phyloP scores from a whole-genome alignment of 2,888 invertebrate species.

The Hydriomena furcata region DNA sequence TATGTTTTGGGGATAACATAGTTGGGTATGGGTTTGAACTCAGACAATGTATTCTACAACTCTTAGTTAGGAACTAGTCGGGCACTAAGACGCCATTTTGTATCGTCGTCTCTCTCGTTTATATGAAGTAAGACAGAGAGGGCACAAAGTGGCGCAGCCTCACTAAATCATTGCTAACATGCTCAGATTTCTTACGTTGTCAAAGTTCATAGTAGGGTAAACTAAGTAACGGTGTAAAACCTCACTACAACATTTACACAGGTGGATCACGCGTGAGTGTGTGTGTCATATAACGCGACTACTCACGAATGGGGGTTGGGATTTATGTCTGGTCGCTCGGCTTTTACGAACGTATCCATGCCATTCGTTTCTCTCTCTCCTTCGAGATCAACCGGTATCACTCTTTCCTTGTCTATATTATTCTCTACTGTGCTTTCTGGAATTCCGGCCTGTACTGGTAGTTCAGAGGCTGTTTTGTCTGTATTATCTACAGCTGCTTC shows the following conservation, averaged over 20 bases:
- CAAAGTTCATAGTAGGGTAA: constrained; percentile 15
- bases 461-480: constrained; percentile 1
- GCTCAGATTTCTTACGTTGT: constrained; percentile 1
- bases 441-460: constrained; percentile 9
- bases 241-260: constrained; percentile 38
- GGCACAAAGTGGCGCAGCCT: not conserved
- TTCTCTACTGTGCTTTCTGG: constrained; percentile 7
- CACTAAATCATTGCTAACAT: too few relatives aligned
- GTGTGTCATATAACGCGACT: constrained; percentile 55
- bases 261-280: constrained; percentile 56
- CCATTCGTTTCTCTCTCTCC: constrained; percentile 29
- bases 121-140: constrained; percentile 1
- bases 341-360: constrained; percentile 55
- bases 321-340: constrained; percentile 66
- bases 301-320: constrained; percentile 82
- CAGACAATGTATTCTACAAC: constrained; percentile 31
- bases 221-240: constrained; percentile 39
- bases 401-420: constrained; percentile 33
- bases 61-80: not conserved
- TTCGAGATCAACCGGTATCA: constrained; percentile 38
- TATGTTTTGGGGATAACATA: constrained; percentile 33
- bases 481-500: not conserved
- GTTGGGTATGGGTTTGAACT: constrained; percentile 37
- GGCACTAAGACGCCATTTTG: constrained; percentile 5
- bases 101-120: constrained; percentile 2